A percentile compares a stretch with the other conserved stretches of the same genome.
phyloP scores from a whole-genome alignment of 2,113 vertebrate genomes.

The Beaufortia kweichowensis region DNA sequence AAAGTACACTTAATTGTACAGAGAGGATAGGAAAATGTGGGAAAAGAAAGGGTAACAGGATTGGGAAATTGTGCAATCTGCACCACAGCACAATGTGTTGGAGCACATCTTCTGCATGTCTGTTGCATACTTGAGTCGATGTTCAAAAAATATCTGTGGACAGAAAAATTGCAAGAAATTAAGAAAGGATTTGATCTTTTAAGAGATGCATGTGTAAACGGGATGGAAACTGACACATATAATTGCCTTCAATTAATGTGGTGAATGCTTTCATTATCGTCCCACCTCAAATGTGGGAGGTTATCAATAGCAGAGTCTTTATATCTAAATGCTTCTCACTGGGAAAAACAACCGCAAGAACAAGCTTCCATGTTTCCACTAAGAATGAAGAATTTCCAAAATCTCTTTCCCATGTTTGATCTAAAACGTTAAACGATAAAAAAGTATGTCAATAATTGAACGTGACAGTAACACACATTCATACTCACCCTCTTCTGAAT shows the following conservation, averaged over 20 bases:
- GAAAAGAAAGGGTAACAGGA: no score
- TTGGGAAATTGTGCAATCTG: no score
- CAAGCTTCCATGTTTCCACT: conserved; percentile 1
- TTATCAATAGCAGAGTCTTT: conserved; percentile 6
- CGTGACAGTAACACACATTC: conserved; percentile 15
- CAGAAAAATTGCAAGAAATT: background rate
- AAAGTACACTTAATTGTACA: no score
- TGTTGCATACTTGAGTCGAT: background rate
- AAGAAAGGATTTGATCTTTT: background rate
- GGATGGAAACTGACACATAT: background rate
- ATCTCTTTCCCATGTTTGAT: background rate
- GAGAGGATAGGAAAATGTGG: background rate
- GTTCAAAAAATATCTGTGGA: background rate
- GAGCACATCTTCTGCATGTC: background rate
- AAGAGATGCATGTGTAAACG: background rate
- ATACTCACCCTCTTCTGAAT: background rate
- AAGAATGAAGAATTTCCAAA: background rate
- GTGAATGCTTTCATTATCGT: background rate
- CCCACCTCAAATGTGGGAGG: background rate
- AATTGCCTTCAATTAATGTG: background rate
- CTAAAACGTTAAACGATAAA: background rate
- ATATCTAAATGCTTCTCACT: background rate
- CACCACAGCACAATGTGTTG: background rate
- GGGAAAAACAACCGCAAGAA: background rate
- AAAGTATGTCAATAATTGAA: background rate